Evolutionary conservation across 2,797 vertebrate genomes (phyloP).

Genomic region (Eurystomus glaucurus): DNA sequence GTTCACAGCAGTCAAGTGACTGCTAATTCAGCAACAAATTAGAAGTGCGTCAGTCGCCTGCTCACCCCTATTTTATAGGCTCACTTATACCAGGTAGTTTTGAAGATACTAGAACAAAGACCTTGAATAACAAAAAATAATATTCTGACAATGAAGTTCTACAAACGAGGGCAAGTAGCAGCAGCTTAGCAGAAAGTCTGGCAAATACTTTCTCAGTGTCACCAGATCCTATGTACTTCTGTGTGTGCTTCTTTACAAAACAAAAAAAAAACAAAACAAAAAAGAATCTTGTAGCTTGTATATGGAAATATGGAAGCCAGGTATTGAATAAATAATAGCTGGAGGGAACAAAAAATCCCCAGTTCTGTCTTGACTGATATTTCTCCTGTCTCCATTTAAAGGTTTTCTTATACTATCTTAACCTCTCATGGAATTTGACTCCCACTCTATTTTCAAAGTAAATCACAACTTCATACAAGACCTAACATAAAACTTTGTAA

Average conservation of each 20-base stretch:
- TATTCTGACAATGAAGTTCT: neutral
- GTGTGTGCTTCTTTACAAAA: neutral
- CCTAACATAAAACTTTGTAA: neutral
- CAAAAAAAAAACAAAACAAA: neutral
- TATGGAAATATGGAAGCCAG: neutral
- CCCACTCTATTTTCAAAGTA: constrained; percentile 5
- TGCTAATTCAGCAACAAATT: neutral
- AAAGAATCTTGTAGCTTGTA: neutral
- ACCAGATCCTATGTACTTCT: neutral
- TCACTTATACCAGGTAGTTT: neutral
- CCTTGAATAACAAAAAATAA: neutral
- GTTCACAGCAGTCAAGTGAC: neutral
- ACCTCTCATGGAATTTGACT: neutral
- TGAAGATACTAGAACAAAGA: neutral
- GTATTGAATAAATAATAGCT: neutral
- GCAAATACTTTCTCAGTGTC: neutral
- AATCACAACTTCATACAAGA: neutral
- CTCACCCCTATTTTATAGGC: neutral
- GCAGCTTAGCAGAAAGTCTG: neutral
- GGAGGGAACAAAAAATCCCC: neutral
- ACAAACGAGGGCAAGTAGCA: neutral
- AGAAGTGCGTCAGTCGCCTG: neutral
- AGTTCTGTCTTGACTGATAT: neutral
- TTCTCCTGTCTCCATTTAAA: neutral
- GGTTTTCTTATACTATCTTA: neutral